Evolutionary conservation across 2,797 vertebrate genomes (phyloP).

Genomic region (Momotus momota): DNA sequence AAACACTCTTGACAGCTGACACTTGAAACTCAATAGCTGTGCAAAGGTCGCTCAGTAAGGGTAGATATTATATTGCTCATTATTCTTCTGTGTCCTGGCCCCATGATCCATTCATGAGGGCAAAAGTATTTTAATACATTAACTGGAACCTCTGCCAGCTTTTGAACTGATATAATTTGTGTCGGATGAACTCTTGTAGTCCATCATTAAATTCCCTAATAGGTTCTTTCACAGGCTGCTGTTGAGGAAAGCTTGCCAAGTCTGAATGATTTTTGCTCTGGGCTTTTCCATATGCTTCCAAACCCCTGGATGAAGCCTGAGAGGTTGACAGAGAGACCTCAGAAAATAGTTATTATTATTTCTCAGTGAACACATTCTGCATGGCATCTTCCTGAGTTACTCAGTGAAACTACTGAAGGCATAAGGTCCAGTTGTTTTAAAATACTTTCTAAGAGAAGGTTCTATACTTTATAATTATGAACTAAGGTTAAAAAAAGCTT

Average conservation of each 20-base stretch:
- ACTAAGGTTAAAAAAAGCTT: not conserved
- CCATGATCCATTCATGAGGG: conserved; percentile 12
- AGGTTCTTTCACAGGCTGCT: conserved; percentile 12
- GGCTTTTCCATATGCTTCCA: not conserved
- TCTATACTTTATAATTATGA: not conserved
- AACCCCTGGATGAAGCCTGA: not conserved
- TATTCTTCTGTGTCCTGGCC: not conserved
- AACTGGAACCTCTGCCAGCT: conserved; percentile 12
- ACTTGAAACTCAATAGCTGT: conserved; percentile 6
- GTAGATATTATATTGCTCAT: not conserved
- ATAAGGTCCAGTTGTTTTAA: not conserved
- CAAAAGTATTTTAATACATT: conserved; percentile 33
- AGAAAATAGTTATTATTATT: not conserved
- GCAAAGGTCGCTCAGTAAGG: not conserved
- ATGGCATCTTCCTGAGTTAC: not conserved
- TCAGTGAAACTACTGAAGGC: not conserved
- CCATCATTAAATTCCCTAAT: conserved; percentile 19
- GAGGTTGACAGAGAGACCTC: not conserved
- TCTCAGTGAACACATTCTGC: not conserved
- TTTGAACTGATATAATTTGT: conserved; percentile 50
- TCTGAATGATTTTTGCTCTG: not conserved
- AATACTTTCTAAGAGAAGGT: not conserved
- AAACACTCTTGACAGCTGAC: not conserved
- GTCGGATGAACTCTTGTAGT: conserved; percentile 20
- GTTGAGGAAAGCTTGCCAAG: conserved; percentile 20